Conservation (phyloP, 1,140 invertebrate genomes). For the Drosophila sturtevanti region DNA sequence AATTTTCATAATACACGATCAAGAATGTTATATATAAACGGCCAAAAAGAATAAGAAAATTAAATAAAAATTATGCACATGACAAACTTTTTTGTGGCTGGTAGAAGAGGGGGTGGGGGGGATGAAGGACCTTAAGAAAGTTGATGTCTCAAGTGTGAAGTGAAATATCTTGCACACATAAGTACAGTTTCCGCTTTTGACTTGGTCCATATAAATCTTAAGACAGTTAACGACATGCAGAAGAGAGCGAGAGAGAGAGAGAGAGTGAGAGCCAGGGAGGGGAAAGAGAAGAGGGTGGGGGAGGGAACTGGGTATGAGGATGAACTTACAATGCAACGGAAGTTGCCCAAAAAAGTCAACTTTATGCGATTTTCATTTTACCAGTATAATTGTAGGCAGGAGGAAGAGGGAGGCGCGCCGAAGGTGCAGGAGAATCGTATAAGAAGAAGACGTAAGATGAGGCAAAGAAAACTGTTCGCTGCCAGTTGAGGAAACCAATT, state of each 20-base stretch:
- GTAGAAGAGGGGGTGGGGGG: too few species aligned
- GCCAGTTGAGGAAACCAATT: slow-evolving; percentile 79
- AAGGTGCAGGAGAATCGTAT: slow-evolving; percentile 1
- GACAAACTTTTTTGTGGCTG: slow-evolving; percentile 58
- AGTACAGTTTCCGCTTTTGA: slow-evolving; percentile 78
- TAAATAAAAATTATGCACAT: slow-evolving; percentile 69
- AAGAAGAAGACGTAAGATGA: slow-evolving; percentile 21
- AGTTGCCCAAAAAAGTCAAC: slow-evolving; percentile 62
- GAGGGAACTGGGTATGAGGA: slow-evolving; percentile 39
- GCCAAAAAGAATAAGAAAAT: slow-evolving; percentile 54
- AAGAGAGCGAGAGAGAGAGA: slow-evolving; percentile 28
- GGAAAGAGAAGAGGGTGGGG: background rate
- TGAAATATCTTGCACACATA: slow-evolving; percentile 66
- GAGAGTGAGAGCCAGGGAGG: background rate
- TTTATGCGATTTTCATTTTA: slow-evolving; percentile 61
- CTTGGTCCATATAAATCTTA: slow-evolving; percentile 73
- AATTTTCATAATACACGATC: slow-evolving; percentile 44
- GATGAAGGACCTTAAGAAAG: slow-evolving; percentile 51
- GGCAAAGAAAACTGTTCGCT: slow-evolving; percentile 57
- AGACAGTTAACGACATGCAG: slow-evolving; percentile 77
- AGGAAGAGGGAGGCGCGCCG: slow-evolving; percentile 27
- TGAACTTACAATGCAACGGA: slow-evolving; percentile 62
- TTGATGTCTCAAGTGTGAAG: slow-evolving; percentile 79
- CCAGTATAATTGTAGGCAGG: slow-evolving; percentile 62
- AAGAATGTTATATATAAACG: background rate